phyloP scores from a whole-genome alignment of 1,140 invertebrate species.

The Cephus cinctus region DNA sequence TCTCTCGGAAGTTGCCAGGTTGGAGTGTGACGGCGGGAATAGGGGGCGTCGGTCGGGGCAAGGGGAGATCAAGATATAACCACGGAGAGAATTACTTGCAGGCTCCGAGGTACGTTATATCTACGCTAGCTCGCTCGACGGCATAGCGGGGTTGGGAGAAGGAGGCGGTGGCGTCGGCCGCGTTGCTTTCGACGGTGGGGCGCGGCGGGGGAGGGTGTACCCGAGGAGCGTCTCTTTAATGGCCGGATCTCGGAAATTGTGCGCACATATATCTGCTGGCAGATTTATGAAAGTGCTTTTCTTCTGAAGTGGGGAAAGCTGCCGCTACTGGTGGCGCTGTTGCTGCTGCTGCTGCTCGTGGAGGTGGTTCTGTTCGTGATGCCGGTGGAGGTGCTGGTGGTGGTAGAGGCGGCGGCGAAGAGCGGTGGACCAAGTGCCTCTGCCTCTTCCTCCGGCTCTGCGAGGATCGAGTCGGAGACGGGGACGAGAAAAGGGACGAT shows the following conservation, averaged over 20 bases:
- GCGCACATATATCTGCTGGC: constrained; percentile 81
- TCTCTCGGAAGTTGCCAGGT: not conserved
- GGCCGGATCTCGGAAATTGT: constrained; percentile 84
- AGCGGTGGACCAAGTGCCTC: constrained; percentile 18
- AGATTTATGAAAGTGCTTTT: constrained; percentile 83
- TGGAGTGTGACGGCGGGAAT: not conserved
- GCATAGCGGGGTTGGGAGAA: constrained; percentile 29
- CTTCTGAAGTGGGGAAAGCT: constrained; percentile 59
- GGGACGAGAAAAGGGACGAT: too few species aligned
- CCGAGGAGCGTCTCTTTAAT: constrained; percentile 65
- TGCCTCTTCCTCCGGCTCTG: too few species aligned
- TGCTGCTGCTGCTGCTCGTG: constrained; percentile 28
- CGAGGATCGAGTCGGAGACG: too few species aligned
- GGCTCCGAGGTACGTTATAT: constrained; percentile 42
- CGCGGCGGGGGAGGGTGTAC: constrained; percentile 31
- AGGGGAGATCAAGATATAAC: constrained; percentile 50
- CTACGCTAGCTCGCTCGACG: constrained; percentile 30
- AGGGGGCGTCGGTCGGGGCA: too few species aligned
- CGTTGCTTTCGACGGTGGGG: constrained; percentile 26
- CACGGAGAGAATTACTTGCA: constrained; percentile 46
- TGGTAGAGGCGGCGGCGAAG: constrained; percentile 5
- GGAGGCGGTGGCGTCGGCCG: constrained; percentile 16
- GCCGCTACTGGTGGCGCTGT: constrained; percentile 29
- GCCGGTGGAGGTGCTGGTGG: constrained; percentile 22
- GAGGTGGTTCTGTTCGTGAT: too few species aligned